Evolutionary conservation across 2,888 invertebrate species (phyloP).

Genomic region (Clusia tigrina): DNA sequence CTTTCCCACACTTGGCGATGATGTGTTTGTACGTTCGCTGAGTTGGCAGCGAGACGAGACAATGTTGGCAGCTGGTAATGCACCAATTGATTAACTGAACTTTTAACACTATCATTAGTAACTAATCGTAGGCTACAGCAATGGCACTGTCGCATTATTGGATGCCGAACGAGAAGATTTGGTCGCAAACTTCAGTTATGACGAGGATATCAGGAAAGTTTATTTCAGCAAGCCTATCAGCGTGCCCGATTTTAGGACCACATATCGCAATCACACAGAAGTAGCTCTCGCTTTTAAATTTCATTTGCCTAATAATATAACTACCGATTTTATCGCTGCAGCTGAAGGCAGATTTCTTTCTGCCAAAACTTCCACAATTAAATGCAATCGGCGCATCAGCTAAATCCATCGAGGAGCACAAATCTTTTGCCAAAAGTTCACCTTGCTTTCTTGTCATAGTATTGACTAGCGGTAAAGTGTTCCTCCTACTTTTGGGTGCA

Average conservation of each 20-base stretch:
- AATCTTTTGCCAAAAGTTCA: conserved; percentile 69
- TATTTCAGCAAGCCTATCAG: conserved; percentile 71
- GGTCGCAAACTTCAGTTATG: conserved; percentile 72
- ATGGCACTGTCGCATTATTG: conserved; percentile 75
- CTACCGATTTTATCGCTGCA: conserved; percentile 41
- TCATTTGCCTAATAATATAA: conserved; percentile 1
- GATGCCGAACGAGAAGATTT: conserved; percentile 88
- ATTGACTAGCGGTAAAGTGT: conserved; percentile 75
- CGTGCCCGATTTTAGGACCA: conserved; percentile 45
- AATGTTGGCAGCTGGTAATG: conserved; percentile 69
- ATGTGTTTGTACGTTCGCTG: conserved; percentile 76
- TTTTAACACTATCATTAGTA: not conserved
- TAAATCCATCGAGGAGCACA: conserved; percentile 66
- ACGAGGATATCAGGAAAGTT: conserved; percentile 75
- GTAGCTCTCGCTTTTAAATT: conserved; percentile 26
- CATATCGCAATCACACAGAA: conserved; percentile 46
- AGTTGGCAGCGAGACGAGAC: conserved; percentile 97
- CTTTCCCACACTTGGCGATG: conserved; percentile 79
- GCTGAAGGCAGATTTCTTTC: conserved; percentile 68
- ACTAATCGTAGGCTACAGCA: conserved; percentile 72
- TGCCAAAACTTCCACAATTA: conserved; percentile 69
- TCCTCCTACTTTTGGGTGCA: conserved; percentile 84
- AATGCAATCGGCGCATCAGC: conserved; percentile 68
- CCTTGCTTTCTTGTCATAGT: conserved; percentile 83
- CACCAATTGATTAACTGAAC: not conserved